A percentile compares a stretch with the other conserved stretches of the same genome.
Evolutionary conservation across 2,888 invertebrate species (phyloP).

Genomic region (Autographa gamma): DNA sequence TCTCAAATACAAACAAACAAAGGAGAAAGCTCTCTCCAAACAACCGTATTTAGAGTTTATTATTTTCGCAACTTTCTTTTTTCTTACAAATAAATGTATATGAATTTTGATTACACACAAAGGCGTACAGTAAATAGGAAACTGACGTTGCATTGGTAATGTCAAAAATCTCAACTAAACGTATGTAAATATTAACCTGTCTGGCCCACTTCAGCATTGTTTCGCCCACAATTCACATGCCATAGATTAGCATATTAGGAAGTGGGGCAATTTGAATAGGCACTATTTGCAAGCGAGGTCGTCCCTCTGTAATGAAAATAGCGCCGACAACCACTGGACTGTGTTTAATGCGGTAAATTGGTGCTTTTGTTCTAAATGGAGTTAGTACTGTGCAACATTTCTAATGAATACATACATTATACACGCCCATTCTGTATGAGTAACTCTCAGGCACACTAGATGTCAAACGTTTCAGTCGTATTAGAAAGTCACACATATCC

Average conservation of each 20-base stretch:
- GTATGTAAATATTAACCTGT: conserved; percentile 75
- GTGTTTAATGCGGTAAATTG: conserved; percentile 58
- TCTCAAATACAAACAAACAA: conserved; percentile 47
- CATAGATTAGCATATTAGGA: conserved; percentile 85
- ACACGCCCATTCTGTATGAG: conserved; percentile 34
- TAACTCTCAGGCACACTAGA: conserved; percentile 7
- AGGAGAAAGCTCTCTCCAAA: conserved; percentile 55
- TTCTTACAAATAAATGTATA: conserved; percentile 55
- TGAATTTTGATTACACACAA: conserved; percentile 61
- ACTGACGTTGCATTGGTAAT: conserved; percentile 59
- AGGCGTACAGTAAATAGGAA: conserved; percentile 52
- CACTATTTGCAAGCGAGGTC: conserved; percentile 62
- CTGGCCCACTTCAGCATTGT: conserved; percentile 79
- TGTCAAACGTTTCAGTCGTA: conserved; percentile 15
- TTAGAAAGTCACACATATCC: conserved; percentile 36
- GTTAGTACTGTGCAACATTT: conserved; percentile 42
- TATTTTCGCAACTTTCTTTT: conserved; percentile 63
- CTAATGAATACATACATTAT: conserved; percentile 35
- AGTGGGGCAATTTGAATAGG: conserved; percentile 81
- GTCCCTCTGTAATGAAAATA: conserved; percentile 57
- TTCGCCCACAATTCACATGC: conserved; percentile 79
- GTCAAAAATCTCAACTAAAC: conserved; percentile 71
- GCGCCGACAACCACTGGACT: conserved; percentile 45
- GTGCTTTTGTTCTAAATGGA: conserved; percentile 53
- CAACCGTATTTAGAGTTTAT: conserved; percentile 57